phyloP scores from a whole-genome alignment of 1,140 invertebrate genomes.

The Nasonia vitripennis region DNA sequence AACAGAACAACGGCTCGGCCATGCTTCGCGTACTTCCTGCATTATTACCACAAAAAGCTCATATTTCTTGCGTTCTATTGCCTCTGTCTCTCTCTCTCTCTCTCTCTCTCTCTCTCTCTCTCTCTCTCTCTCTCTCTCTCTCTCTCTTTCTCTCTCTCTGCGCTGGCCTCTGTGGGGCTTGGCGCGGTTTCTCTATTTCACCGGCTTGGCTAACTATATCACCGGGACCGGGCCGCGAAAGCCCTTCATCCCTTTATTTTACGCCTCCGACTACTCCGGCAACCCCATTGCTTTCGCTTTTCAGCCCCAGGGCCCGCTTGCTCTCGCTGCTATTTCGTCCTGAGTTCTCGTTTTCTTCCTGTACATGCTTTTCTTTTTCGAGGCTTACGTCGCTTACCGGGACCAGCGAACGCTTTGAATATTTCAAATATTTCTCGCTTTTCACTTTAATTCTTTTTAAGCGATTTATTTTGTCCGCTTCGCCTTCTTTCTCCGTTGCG shows the following conservation, averaged over 20 bases:
- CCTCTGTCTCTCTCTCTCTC: neutral
- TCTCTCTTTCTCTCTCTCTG: neutral
- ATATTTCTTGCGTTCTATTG: conserved; percentile 55
- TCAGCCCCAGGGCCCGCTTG: neutral
- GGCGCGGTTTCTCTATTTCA: conserved; percentile 24
- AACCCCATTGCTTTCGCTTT: conserved; percentile 13
- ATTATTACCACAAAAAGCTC: conserved; percentile 59
- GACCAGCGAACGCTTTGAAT: conserved; percentile 31
- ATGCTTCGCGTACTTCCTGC: conserved; percentile 31
- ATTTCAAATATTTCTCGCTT: conserved; percentile 29
- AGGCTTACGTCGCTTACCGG: neutral
- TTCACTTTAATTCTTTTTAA: neutral
- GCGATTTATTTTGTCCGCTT: neutral
- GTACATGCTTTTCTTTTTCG: neutral
- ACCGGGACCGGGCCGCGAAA: conserved; percentile 7
- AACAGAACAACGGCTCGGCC: neutral
- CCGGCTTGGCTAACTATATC: conserved; percentile 8
- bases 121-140: neutral
- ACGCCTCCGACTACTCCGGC: conserved; percentile 3
- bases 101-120: neutral
- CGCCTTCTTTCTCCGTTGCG: neutral
- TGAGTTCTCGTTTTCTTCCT: neutral
- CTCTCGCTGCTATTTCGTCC: neutral
- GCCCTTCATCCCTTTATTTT: conserved; percentile 43
- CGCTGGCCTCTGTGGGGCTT: neutral